Base-by-base conservation (phyloP, 2,113 vertebrate genomes). In the Passer domesticus region DNA sequence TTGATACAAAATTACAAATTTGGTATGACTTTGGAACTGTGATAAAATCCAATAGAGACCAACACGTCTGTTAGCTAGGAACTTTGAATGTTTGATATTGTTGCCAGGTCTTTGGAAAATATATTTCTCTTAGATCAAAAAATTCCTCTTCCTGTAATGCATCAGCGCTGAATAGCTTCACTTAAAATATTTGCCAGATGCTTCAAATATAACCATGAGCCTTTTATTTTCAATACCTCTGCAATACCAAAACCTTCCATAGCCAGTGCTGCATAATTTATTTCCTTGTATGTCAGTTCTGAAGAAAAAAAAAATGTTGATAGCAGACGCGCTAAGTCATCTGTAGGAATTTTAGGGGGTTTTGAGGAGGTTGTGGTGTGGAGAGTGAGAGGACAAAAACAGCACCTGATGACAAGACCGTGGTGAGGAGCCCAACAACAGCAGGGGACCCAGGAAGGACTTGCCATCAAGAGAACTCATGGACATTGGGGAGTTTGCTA, bases 361-460 rank as follows among this genome's bases (percentile, higher is more conserved):
- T 41, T 78, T 70, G 13, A 24, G 25, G 35, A 83, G 16, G 21
- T 11, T 93, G 15, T 0, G 1, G 17, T 39, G 19, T 41, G 13
- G 31, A 53, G 49, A 22, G 3, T 15, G 49, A 68, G 41, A 72
- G 12, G 5, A 63, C 13, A 44, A 77, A 83, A 20, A 7, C 4
- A 1, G 10, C 5, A 10, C 4, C 30, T 47, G 28, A 43, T 12
- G 21, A 0, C 2, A 22, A 73, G 18, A 11, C 6, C 7, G 1
- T 6, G 18, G 9, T 1, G 6, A 86, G 62, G 15, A 80, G 13
- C 44, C 19, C n/a, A 49, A 8, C 0, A 2, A 2, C 39, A 76
- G 58, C 37, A 52, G 18, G 6, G 5, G 44, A 13, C 8, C 18
- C 43, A n/a, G 47, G 11, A 44, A 37, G 21, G 13, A 39, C 6